Conservation (phyloP, 2,888 invertebrate genomes). For the Brachynemurus nebulosus region DNA sequence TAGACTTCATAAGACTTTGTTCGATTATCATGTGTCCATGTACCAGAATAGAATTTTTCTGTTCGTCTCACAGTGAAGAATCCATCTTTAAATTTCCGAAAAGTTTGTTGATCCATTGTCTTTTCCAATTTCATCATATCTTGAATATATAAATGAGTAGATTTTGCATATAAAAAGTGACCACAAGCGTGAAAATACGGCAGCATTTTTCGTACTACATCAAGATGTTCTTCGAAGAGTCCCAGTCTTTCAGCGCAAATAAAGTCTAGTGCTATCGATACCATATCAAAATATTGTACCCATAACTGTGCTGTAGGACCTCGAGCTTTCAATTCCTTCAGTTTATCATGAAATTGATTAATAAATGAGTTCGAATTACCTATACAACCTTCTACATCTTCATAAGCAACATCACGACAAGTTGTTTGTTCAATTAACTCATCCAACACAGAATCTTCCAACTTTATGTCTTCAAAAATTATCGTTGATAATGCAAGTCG, state of each 20-base stretch:
- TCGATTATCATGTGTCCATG: constrained; percentile 16
- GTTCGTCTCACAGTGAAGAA: constrained; percentile 23
- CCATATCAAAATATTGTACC: constrained; percentile 11
- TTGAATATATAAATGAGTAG: constrained; percentile 14
- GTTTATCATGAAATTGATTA: constrained; percentile 16
- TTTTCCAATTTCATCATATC: constrained; percentile 22
- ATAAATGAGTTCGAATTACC: constrained; percentile 12
- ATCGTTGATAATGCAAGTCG: constrained; percentile 7
- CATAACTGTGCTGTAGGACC: constrained; percentile 16
- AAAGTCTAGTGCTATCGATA: constrained; percentile 13
- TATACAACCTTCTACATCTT: constrained; percentile 18
- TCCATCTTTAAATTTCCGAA: constrained; percentile 19
- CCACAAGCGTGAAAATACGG: constrained; percentile 25
- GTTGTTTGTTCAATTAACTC: constrained; percentile 20
- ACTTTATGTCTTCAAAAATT: constrained; percentile 7
- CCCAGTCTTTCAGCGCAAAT: constrained; percentile 22
- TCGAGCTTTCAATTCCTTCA: constrained; percentile 20
- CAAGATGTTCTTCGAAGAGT: constrained; percentile 22
- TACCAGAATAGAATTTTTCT: constrained; percentile 21
- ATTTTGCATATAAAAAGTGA: constrained; percentile 17
- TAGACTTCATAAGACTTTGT: constrained; percentile 12
- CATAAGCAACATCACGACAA: constrained; percentile 19
- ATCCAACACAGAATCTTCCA: constrained; percentile 13
- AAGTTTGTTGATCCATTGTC: constrained; percentile 20
- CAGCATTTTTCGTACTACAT: constrained; percentile 23